Evolutionary conservation across 2,113 vertebrate species (phyloP), one percentile per base, ranked within the genome.

Genomic region (Hemiscyllium ocellatum): DNA sequence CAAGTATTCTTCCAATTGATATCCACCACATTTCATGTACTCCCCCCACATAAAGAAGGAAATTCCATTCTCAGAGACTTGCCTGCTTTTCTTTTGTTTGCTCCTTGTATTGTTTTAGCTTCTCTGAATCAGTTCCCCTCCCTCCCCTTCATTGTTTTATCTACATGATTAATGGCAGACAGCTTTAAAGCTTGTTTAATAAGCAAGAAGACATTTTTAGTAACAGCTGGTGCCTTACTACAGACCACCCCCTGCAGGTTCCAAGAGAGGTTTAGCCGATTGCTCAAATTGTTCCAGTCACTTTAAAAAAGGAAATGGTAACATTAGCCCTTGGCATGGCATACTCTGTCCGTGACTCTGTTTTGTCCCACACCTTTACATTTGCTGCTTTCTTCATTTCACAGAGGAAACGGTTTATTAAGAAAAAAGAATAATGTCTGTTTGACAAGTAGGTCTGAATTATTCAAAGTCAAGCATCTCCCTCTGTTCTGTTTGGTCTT

Each of bases 231-330:
- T 76, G 47, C 94, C 47, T 72, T 15, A 76, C 68, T 29, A 72
- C 69, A 52, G 94, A 76, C 94, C 42, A 95, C 66, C 65, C 65
- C 94, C 94, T 95, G 94, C 94, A 72, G 94, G 69, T 95, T 72
- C 68, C 68, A 4, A 33, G 68, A 72, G 69, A 95, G 47, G 68
- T 24, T 70, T 95, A 47, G 26, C 29, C 37, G 26, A 76, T 50
- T 95, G 42, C 42, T 76, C 42, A 37, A 94, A 94, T 37, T 29
- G 42, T 69, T 70, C 93, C 42, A 42, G n/a, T 72, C 66, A 47
- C 37, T 47, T 50, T 47, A 72, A 15, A 61, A 50, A 72, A 52
- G 69, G 52, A 95, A 47, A 72, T 42, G 52, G 42, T 50, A 33
- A 95, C 42, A 76, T 70, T 37, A 50, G 68, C 20, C 24, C 68